Evolutionary conservation across 2,797 vertebrate genomes (phyloP).

Genomic region (Sandelia bainsii): DNA sequence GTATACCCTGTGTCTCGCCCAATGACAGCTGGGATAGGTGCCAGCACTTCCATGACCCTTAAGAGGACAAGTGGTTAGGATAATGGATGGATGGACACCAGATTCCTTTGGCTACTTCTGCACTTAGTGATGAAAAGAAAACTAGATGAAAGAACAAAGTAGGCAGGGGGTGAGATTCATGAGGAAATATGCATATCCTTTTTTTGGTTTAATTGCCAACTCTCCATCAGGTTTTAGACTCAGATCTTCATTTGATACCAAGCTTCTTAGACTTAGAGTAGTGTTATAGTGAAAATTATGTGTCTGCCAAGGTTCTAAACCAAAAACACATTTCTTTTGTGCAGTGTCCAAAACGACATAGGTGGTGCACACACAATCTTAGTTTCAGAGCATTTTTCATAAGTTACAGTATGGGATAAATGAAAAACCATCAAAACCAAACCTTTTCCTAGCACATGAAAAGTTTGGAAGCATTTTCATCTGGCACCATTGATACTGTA

Average conservation of each 20-base stretch:
- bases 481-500: background rate
- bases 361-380: background rate
- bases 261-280: background rate
- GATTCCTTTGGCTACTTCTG: slow-evolving; percentile 12
- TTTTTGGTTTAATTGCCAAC: slow-evolving; percentile 36
- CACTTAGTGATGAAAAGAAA: slow-evolving; percentile 47
- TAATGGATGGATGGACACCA: too few species aligned
- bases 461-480: slow-evolving; percentile 12
- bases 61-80: too few species aligned
- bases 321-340: background rate
- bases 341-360: background rate
- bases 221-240: slow-evolving; percentile 17
- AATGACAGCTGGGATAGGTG: too few species aligned
- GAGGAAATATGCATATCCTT: slow-evolving; percentile 21
- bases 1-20: too few species aligned
- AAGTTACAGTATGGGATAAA: background rate
- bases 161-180: slow-evolving; percentile 19
- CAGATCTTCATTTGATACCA: background rate
- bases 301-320: background rate
- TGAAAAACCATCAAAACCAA: background rate
- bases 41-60: too few species aligned
- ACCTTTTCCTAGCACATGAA: background rate
- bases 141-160: slow-evolving; percentile 39
- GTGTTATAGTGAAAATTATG: background rate
- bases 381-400: background rate